A percentile compares a stretch with the other conserved stretches of the same genome.
These are phyloP conservation scores for Drosophila arizonae DNA, from an alignment of 1,140 invertebrate species.

Conservation along the genomic window DNA sequence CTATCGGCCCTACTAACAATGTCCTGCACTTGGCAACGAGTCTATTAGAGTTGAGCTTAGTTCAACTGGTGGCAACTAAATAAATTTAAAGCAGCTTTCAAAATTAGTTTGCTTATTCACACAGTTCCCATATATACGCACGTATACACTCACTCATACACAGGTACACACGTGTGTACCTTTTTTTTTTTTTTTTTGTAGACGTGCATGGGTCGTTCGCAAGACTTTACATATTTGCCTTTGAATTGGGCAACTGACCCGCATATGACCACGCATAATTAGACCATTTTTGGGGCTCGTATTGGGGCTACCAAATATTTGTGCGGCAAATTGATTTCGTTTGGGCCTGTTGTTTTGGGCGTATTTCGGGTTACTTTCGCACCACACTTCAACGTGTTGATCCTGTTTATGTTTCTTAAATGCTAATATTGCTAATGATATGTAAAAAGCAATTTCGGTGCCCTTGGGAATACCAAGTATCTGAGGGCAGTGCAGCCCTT, in stretches of 20 bases:
- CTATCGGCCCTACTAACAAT: too few species aligned
- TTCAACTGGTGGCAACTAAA: slow-evolving; percentile 13
- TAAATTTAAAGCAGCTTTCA: slow-evolving; percentile 3
- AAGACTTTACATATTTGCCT: slow-evolving; percentile 40
- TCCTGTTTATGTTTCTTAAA: slow-evolving; percentile 12
- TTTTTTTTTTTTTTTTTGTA: slow-evolving; percentile 27
- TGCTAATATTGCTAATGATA: slow-evolving; percentile 19
- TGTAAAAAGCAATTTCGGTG: neutral
- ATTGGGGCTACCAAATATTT: slow-evolving; percentile 37
- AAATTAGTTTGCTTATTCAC: too few species aligned
- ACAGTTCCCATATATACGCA: too few species aligned
- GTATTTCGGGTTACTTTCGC: neutral
- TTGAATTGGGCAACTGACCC: slow-evolving; percentile 50
- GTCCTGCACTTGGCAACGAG: neutral
- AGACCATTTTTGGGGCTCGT: slow-evolving; percentile 26
- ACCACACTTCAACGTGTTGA: slow-evolving; percentile 11
- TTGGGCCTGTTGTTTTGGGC: slow-evolving; percentile 7
- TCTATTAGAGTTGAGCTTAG: neutral
- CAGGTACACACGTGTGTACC: slow-evolving; percentile 43
- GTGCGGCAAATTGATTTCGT: slow-evolving; percentile 47
- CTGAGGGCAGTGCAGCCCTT: too few species aligned
- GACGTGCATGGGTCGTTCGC: slow-evolving; percentile 13
- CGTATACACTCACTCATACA: neutral
- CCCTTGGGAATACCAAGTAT: neutral
- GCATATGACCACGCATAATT: slow-evolving; percentile 51